Percentiles rank a stretch among this genome's conserved stretches.
These are phyloP conservation scores for Plebejus melissa DNA, from an alignment of 2,888 invertebrate genomes.

Conservation along the genomic window DNA sequence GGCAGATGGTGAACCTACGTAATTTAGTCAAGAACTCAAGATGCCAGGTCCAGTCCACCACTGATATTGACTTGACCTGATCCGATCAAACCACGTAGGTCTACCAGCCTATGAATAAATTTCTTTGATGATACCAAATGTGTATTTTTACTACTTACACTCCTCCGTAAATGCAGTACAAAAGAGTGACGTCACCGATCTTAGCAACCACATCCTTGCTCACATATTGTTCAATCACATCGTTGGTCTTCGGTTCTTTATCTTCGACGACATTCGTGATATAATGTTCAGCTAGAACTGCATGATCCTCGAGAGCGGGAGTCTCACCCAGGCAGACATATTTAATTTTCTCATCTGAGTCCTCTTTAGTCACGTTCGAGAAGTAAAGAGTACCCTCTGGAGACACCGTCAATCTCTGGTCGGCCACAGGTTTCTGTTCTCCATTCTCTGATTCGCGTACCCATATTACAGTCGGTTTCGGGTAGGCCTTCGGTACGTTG, in stretches of 20 bases:
- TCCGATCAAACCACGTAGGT: no score
- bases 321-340: slow-evolving; percentile 58
- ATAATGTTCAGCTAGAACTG: slow-evolving; percentile 53
- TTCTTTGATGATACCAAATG: no score
- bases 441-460: slow-evolving; percentile 47
- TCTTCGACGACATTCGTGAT: slow-evolving; percentile 48
- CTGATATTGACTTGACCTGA: no score
- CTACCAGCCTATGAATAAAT: no score
- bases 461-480: slow-evolving; percentile 58
- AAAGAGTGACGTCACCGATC: slow-evolving; percentile 50
- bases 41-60: no score
- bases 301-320: slow-evolving; percentile 48
- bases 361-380: slow-evolving; percentile 53
- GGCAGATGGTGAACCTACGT: no score
- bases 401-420: slow-evolving; percentile 49
- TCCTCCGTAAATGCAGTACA: slow-evolving; percentile 67
- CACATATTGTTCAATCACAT: slow-evolving; percentile 53
- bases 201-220: slow-evolving; percentile 51
- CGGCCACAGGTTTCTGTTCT: slow-evolving; percentile 42
- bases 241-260: slow-evolving; percentile 44
- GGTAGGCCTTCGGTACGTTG: slow-evolving; percentile 52
- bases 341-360: slow-evolving; percentile 45
- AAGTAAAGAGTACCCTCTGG: slow-evolving; percentile 60
- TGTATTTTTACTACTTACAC: slow-evolving; percentile 49
- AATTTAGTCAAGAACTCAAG: no score